Conservation (phyloP, 2,113 vertebrate species). For the Oreochromis aureus region DNA sequence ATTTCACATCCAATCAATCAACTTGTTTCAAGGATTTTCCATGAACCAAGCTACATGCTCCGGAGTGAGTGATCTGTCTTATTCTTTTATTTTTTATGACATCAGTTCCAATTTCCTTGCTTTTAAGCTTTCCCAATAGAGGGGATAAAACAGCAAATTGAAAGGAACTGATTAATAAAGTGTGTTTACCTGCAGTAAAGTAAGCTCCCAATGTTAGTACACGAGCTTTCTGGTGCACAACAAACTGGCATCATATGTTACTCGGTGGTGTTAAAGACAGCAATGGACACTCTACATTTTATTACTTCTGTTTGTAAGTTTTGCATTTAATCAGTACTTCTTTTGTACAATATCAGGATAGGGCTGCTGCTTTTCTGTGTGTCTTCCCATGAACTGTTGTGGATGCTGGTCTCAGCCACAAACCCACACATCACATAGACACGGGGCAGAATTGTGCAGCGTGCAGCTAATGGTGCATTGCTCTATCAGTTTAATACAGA, state of each 20-base stretch:
- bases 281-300: not conserved
- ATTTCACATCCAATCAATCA: constrained; percentile 41
- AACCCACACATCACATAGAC: not conserved
- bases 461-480: not conserved
- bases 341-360: not conserved
- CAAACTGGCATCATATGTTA: not conserved
- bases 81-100: not conserved
- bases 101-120: not conserved
- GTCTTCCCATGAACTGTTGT: not conserved
- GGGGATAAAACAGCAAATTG: not conserved
- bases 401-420: not conserved
- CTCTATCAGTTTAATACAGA: not conserved
- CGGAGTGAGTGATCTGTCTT: not conserved
- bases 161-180: not conserved
- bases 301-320: too few species aligned
- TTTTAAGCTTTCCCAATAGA: not conserved
- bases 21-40: constrained; percentile 3
- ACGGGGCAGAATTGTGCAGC: not conserved
- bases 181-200: not conserved
- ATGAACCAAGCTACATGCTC: not conserved
- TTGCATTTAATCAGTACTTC: not conserved
- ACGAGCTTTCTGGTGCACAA: not conserved
- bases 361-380: not conserved
- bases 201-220: not conserved
- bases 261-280: not conserved